A percentile compares a stretch with the other conserved stretches of the same genome.
These are phyloP conservation scores for Lasioglossum lativentre DNA, from an alignment of 2,888 invertebrate species.

Conservation along the genomic window DNA sequence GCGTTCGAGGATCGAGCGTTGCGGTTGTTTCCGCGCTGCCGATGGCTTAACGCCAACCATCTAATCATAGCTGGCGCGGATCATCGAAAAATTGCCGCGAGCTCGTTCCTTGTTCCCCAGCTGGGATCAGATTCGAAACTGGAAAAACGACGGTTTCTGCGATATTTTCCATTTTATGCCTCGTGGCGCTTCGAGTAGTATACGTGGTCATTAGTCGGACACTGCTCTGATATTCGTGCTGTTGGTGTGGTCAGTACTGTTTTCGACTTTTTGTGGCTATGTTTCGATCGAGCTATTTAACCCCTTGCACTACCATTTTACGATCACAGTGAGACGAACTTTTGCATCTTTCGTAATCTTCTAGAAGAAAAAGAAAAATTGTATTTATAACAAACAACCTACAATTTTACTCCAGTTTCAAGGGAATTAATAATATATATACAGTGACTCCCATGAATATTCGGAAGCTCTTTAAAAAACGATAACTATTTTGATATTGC, in stretches of 20 bases:
- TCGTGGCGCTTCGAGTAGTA: background rate
- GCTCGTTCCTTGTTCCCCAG: background rate
- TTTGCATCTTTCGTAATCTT: no score
- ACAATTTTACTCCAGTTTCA: no score
- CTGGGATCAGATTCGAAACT: background rate
- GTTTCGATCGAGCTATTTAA: no score
- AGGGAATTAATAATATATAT: no score
- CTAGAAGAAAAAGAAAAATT: no score
- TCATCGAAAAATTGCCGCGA: slow-evolving; percentile 14
- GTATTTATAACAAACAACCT: no score
- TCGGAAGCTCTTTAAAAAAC: no score
- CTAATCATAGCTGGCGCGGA: slow-evolving; percentile 18
- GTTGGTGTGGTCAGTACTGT: background rate
- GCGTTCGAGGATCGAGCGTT: background rate
- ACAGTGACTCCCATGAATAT: no score
- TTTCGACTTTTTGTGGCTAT: rapidly evolving
- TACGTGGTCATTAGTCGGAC: background rate
- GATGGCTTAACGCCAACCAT: slow-evolving; percentile 30
- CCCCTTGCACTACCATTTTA: no score
- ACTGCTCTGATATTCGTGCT: background rate
- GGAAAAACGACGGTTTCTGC: background rate
- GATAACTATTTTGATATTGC: no score
- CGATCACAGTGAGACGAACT: no score
- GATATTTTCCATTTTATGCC: background rate
- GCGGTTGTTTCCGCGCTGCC: slow-evolving; percentile 30